phyloP scores from a whole-genome alignment of 64 coral and sea anemone genomes.

The Pachyseris speciosa region DNA sequence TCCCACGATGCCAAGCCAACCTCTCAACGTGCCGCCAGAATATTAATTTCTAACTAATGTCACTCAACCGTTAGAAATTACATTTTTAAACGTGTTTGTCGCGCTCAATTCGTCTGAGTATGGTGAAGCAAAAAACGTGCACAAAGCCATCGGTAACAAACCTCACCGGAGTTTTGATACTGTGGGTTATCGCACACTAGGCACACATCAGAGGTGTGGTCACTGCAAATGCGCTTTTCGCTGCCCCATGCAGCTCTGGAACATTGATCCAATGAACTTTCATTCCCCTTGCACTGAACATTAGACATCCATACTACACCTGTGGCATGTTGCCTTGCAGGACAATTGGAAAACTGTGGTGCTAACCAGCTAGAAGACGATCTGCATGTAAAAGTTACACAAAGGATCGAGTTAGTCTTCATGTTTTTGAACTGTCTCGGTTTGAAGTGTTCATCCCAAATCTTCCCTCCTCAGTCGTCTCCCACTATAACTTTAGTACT shows the following conservation, averaged over 20 bases:
- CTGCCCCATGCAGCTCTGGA: neutral
- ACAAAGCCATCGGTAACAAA: neutral
- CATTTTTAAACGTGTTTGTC: no score
- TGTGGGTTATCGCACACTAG: constrained; percentile 15
- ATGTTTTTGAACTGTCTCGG: no score
- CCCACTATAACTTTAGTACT: no score
- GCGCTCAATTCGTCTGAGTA: no score
- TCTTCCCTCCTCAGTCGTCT: no score
- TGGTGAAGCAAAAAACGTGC: no score
- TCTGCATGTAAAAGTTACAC: neutral
- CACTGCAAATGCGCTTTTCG: neutral
- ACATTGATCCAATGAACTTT: constrained; percentile 34
- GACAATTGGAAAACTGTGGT: constrained; percentile 4
- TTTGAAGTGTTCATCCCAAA: no score
- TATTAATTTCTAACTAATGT: no score
- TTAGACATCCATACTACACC: neutral
- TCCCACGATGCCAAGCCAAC: no score
- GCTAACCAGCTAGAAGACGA: constrained; percentile 2
- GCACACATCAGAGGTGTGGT: neutral
- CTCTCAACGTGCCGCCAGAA: no score
- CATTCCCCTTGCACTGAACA: constrained; percentile 11
- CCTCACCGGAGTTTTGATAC: constrained; percentile 3
- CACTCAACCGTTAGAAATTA: no score
- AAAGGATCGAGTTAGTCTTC: no score
- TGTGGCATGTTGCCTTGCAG: neutral